Conservation (phyloP, 2,797 vertebrate species). For the Enteromius radiatus region DNA sequence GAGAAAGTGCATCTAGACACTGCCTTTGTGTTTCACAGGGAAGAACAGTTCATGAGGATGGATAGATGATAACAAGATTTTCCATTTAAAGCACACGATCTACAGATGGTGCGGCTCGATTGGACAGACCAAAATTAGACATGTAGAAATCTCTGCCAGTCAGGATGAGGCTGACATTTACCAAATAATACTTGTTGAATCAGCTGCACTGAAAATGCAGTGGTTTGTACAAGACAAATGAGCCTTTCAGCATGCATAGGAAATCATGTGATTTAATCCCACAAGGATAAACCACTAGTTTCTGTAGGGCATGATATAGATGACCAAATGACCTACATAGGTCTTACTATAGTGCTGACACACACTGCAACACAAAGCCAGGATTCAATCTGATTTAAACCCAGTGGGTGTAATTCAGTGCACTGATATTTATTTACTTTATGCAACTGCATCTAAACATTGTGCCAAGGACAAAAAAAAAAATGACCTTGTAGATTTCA, state of each 20-base stretch:
- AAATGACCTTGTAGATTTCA: not conserved
- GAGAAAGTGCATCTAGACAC: not conserved
- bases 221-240: slow-evolving; percentile 1
- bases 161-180: not conserved
- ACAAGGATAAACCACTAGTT: slow-evolving; percentile 1
- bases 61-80: not conserved
- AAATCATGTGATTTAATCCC: slow-evolving; percentile 8
- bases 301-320: not conserved
- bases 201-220: not conserved
- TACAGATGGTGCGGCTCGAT: slow-evolving; percentile 17
- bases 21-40: not conserved
- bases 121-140: not conserved
- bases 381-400: not conserved
- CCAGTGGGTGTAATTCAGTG: not conserved
- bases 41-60: not conserved
- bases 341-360: not conserved
- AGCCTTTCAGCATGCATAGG: not conserved
- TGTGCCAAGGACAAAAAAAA: not conserved
- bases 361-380: not conserved
- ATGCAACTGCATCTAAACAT: not conserved
- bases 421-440: not conserved
- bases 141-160: not conserved
- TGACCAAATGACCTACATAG: slow-evolving; percentile 28
- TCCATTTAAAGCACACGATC: slow-evolving; percentile 11
- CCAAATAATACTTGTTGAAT: slow-evolving; percentile 5